Conservation (phyloP, 2,113 vertebrate genomes). For the Chloropsis cyanopogon region DNA sequence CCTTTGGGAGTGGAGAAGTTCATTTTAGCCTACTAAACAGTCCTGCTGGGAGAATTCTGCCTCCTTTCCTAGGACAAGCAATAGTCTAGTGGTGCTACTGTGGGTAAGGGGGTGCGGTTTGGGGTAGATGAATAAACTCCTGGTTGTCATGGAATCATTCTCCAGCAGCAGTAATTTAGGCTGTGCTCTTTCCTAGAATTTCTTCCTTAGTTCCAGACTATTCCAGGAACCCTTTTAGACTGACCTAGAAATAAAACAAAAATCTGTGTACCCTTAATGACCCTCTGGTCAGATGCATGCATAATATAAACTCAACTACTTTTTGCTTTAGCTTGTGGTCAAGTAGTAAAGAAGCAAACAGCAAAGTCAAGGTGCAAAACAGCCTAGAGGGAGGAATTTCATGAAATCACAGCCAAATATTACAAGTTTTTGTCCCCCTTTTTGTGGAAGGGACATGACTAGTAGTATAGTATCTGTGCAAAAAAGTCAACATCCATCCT, state of each 20-base stretch:
- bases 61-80: background rate
- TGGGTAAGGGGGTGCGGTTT: background rate
- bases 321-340: background rate
- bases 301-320: background rate
- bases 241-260: background rate
- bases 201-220: background rate
- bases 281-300: background rate
- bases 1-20: background rate
- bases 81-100: background rate
- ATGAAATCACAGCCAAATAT: background rate
- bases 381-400: background rate
- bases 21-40: background rate
- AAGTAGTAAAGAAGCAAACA: background rate
- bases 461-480: background rate
- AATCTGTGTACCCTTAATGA: background rate
- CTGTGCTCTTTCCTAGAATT: background rate
- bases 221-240: background rate
- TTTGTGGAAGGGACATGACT: background rate
- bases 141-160: background rate
- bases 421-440: background rate
- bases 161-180: background rate
- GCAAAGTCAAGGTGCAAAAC: background rate
- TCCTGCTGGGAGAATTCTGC: background rate
- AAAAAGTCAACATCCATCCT: background rate
- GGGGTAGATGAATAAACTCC: background rate